A percentile compares a stretch with the other conserved stretches of the same genome.
phyloP scores from a whole-genome alignment of 2,888 invertebrate genomes.

The Tineola bisselliella region DNA sequence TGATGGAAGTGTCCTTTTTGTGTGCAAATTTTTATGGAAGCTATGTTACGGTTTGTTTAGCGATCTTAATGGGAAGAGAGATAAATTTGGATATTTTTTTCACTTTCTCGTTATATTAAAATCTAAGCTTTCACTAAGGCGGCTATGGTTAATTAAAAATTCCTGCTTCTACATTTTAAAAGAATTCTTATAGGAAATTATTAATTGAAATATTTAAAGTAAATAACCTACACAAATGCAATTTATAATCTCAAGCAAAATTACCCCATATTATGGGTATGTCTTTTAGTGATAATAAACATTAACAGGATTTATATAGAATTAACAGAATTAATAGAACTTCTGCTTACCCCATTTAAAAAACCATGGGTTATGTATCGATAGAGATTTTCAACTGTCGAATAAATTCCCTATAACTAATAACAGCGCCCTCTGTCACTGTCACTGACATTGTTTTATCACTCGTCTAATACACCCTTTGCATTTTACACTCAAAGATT shows the following conservation, averaged over 20 bases:
- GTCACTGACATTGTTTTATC: conserved; percentile 44
- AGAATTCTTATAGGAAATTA: no score
- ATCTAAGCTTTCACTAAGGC: not conserved
- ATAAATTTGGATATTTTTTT: conserved; percentile 16
- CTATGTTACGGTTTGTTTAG: conserved; percentile 53
- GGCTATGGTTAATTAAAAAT: no score
- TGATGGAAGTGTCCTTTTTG: conserved; percentile 34
- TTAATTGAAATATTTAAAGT: no score
- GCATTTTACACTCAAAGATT: conserved; percentile 13
- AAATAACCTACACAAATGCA: no score
- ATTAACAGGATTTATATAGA: no score
- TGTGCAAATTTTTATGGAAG: conserved; percentile 27
- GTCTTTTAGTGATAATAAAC: no score
- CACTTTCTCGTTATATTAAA: not conserved
- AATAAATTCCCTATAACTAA: conserved; percentile 44
- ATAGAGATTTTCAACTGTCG: conserved; percentile 6
- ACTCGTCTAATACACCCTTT: conserved; percentile 30
- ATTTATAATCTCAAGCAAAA: no score
- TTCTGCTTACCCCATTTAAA: no score
- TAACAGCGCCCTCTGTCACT: conserved; percentile 27
- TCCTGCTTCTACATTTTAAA: no score
- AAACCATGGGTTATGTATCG: not conserved
- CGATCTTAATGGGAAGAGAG: conserved; percentile 34
- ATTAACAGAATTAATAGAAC: no score
- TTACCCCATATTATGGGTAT: no score